Evolutionary conservation across 2,113 vertebrate genomes (phyloP).

Genomic region (Arothron firmamentum): DNA sequence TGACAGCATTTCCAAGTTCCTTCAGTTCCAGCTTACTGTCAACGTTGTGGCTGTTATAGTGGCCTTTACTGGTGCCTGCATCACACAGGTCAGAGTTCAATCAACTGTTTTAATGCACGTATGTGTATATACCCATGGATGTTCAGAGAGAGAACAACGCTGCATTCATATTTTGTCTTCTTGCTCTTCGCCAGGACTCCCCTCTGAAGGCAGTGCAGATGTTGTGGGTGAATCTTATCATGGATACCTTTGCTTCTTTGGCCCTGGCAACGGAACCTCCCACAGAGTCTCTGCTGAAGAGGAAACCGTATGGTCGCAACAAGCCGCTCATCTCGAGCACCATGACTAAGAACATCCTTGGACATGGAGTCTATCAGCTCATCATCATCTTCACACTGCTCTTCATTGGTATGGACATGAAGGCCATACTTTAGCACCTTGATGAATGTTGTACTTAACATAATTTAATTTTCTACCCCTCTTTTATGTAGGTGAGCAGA

Average conservation of each 20-base stretch:
- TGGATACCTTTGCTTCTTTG: conserved; percentile 96
- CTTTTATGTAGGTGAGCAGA: conserved; percentile 81
- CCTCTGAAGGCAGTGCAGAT: conserved; percentile 96
- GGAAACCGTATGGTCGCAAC: conserved; percentile 92
- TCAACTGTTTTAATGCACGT: background rate
- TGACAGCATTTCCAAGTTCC: conserved; percentile 96
- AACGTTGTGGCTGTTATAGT: conserved; percentile 96
- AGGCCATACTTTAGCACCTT: background rate
- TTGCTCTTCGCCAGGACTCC: conserved; percentile 79
- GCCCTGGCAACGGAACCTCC: conserved; percentile 93
- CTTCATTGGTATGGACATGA: conserved; percentile 78
- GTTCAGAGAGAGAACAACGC: background rate
- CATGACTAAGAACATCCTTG: conserved; percentile 98
- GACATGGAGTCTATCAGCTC: conserved; percentile 92
- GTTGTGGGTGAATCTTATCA: conserved; percentile 97
- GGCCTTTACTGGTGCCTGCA: conserved; percentile 94
- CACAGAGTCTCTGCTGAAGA: conserved; percentile 84
- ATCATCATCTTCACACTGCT: conserved; percentile 91
- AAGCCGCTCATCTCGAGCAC: conserved; percentile 95
- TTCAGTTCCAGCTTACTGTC: conserved; percentile 97
- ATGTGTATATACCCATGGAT: background rate
- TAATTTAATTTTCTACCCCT: too few species aligned
- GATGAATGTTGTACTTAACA: background rate
- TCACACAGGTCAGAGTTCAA: conserved; percentile 84
- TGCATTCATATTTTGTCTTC: background rate